Conservation (phyloP, 2,797 vertebrate genomes). For the Falco rusticolus region DNA sequence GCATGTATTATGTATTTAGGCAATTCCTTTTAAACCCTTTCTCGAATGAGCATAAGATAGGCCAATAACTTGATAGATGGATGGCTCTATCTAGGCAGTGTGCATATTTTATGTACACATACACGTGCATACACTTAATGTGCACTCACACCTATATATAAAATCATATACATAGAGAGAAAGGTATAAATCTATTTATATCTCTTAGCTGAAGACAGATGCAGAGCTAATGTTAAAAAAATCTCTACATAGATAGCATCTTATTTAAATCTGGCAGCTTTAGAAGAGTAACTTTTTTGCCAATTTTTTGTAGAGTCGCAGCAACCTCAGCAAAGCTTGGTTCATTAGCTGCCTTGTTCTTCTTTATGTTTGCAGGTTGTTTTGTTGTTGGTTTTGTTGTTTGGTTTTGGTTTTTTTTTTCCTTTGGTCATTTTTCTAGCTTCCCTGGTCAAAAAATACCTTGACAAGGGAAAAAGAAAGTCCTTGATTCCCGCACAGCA, state of each 20-base stretch:
- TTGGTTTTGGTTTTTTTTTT: background rate
- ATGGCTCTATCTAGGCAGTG: background rate
- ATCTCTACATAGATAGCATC: background rate
- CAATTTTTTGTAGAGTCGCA: background rate
- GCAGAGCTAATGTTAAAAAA: background rate
- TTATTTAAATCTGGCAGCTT: background rate
- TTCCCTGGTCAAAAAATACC: background rate
- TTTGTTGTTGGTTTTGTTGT: too few relatives aligned
- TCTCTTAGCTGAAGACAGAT: background rate
- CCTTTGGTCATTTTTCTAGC: background rate
- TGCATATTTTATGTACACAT: background rate
- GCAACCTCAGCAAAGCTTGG: background rate
- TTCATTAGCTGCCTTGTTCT: background rate
- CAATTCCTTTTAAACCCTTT: slow-evolving; percentile 32
- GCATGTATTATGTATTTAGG: slow-evolving; percentile 46
- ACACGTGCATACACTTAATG: background rate
- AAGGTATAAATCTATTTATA: slow-evolving; percentile 42
- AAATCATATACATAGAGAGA: background rate
- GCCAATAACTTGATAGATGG: background rate
- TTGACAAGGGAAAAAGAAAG: background rate
- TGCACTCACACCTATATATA: slow-evolving; percentile 3
- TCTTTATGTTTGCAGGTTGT: background rate
- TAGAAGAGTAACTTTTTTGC: background rate
- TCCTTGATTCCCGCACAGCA: background rate
- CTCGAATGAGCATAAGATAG: background rate